phyloP scores from a whole-genome alignment of 2,888 invertebrate genomes.

The Embidobia sp. region DNA sequence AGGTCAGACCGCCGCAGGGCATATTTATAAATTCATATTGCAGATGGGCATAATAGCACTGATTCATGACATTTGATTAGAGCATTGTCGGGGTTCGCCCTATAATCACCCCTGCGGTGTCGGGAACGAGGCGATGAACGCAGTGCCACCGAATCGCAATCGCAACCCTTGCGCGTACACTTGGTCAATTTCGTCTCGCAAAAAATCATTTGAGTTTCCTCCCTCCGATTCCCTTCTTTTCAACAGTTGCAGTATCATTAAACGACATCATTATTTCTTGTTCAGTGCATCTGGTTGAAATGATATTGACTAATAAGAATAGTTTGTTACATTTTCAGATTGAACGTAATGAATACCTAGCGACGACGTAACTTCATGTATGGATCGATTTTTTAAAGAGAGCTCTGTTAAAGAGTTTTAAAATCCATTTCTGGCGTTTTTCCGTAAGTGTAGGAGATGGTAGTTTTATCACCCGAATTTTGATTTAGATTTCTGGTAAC shows the following conservation, averaged over 20 bases:
- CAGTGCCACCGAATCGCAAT: constrained; percentile 57
- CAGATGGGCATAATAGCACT: constrained; percentile 80
- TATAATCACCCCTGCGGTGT: constrained; percentile 66
- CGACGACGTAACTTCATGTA: too few species aligned
- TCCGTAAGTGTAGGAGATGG: too few species aligned
- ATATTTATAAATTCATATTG: constrained; percentile 80
- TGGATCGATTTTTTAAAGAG: too few species aligned
- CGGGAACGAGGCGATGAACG: constrained; percentile 34
- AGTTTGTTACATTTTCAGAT: too few species aligned
- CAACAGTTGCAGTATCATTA: constrained; percentile 61
- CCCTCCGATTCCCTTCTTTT: constrained; percentile 7
- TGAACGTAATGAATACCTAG: too few species aligned
- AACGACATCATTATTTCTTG: constrained; percentile 66
- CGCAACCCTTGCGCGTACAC: constrained; percentile 70
- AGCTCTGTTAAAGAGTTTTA: too few species aligned
- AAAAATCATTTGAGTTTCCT: constrained; percentile 47
- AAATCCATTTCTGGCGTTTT: too few species aligned
- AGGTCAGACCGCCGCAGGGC: constrained; percentile 70
- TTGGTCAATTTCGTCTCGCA: constrained; percentile 55
- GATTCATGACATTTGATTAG: constrained; percentile 81
- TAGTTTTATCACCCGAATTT: too few species aligned
- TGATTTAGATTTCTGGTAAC: constrained; percentile 14
- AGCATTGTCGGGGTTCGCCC: constrained; percentile 78
- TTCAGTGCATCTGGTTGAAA: constrained; percentile 19
- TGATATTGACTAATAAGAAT: constrained; percentile 13